Conservation (phyloP, 2,113 vertebrate species). For the Entelurus aequoreus region DNA sequence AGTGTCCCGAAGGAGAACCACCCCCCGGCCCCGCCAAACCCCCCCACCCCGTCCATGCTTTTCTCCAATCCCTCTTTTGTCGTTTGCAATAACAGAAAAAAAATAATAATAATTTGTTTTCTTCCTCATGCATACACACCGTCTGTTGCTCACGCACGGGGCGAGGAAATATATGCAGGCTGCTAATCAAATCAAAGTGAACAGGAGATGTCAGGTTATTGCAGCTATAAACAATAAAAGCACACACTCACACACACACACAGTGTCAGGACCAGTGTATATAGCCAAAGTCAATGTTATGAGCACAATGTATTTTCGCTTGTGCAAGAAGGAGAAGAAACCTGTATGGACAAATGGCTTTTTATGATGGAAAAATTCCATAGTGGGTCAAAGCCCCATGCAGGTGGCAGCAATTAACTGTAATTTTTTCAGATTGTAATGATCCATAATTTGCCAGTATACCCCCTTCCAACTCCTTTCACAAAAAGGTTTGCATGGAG, state of each 20-base stretch:
- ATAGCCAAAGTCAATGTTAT: conserved; percentile 49
- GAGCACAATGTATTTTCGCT: conserved; percentile 60
- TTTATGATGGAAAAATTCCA: conserved; percentile 79
- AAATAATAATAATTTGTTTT: conserved; percentile 18
- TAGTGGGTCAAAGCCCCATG: conserved; percentile 76
- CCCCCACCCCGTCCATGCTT: neutral
- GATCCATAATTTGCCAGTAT: conserved; percentile 76
- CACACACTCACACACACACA: conserved; percentile 37
- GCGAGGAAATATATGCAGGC: conserved; percentile 26
- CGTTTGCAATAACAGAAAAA: conserved; percentile 40
- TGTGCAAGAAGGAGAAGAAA: conserved; percentile 53
- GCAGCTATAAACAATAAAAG: conserved; percentile 48
- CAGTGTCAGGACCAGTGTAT: conserved; percentile 36
- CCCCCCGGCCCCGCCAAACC: conserved; percentile 1
- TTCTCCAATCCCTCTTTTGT: conserved; percentile 18
- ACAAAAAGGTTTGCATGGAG: conserved; percentile 62
- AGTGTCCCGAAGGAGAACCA: conserved; percentile 26
- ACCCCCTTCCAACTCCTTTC: conserved; percentile 67
- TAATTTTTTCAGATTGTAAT: conserved; percentile 77
- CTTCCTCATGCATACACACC: conserved; percentile 20
- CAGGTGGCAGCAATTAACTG: conserved; percentile 84
- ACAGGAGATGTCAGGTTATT: conserved; percentile 50
- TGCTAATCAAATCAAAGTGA: conserved; percentile 52
- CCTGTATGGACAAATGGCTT: conserved; percentile 63
- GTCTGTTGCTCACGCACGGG: conserved; percentile 24